Percentiles rank a stretch among this genome's conserved stretches.
Conservation (phyloP, 2,888 invertebrate species). For the Philaethria dido region DNA sequence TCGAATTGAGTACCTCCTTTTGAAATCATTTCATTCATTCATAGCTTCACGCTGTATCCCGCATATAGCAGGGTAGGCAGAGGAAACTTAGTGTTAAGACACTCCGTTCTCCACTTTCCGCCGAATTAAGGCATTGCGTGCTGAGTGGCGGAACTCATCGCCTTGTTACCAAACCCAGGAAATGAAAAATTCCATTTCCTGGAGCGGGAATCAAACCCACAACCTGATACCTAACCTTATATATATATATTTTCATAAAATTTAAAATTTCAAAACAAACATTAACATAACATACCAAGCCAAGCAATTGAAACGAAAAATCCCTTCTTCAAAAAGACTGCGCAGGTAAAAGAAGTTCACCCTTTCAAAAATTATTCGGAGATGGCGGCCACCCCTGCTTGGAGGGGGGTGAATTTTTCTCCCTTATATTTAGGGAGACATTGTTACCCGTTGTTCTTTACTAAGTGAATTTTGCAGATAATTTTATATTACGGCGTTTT, state of each 20-base stretch:
- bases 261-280: background rate
- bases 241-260: background rate
- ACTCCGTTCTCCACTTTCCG: too few relatives aligned
- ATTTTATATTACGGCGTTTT: conserved; percentile 49
- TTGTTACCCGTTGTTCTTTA: conserved; percentile 63
- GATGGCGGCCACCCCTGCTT: conserved; percentile 45
- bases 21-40: too few relatives aligned
- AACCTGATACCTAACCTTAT: too few relatives aligned
- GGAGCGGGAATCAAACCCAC: too few relatives aligned
- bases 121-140: too few relatives aligned
- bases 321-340: conserved; percentile 64
- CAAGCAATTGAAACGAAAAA: conserved; percentile 53
- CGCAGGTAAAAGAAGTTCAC: conserved; percentile 73
- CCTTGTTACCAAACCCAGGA: too few relatives aligned
- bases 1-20: too few relatives aligned
- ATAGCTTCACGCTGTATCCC: too few relatives aligned
- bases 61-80: too few relatives aligned
- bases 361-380: conserved; percentile 74
- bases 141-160: too few relatives aligned
- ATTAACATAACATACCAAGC: background rate
- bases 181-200: too few relatives aligned
- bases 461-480: conserved; percentile 73
- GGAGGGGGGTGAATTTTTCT: conserved; percentile 63
- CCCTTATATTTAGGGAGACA: conserved; percentile 54
- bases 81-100: too few relatives aligned